A percentile compares a stretch with the other conserved stretches of the same genome.
phyloP scores from a whole-genome alignment of 2,113 vertebrate genomes.

The Ranitomeya variabilis region DNA sequence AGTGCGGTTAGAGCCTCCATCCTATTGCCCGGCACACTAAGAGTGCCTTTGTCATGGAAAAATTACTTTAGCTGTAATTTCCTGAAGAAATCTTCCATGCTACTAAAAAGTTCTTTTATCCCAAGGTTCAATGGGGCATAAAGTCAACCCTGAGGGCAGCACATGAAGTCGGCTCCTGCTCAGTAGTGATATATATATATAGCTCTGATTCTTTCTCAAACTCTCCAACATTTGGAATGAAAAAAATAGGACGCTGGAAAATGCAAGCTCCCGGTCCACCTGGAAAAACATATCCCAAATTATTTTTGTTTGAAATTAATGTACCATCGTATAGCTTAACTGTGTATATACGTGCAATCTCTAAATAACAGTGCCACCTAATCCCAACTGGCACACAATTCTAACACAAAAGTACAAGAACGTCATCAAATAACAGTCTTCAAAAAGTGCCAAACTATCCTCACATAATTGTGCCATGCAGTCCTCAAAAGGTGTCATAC shows the following conservation, averaged over 20 bases:
- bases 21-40: not conserved
- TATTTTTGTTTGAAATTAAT: not conserved
- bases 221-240: not conserved
- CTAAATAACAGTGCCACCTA: too few species aligned
- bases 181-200: not conserved
- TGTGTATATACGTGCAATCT: not conserved
- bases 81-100: slow-evolving; percentile 16
- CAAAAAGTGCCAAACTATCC: too few species aligned
- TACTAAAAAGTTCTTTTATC: not conserved
- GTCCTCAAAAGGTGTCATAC: too few species aligned
- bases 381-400: too few species aligned
- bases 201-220: not conserved
- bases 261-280: too few species aligned
- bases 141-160: not conserved
- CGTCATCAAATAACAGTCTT: too few species aligned
- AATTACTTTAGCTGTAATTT: not conserved
- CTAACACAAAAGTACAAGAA: too few species aligned
- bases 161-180: not conserved
- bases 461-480: too few species aligned
- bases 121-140: not conserved
- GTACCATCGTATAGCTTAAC: not conserved
- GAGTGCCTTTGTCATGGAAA: not conserved
- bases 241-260: too few species aligned
- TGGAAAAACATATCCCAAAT: not conserved
- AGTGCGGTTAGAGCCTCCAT: not conserved